Evolutionary conservation across 2,797 vertebrate species (phyloP).

Genomic region (Myiothlypis coronata): DNA sequence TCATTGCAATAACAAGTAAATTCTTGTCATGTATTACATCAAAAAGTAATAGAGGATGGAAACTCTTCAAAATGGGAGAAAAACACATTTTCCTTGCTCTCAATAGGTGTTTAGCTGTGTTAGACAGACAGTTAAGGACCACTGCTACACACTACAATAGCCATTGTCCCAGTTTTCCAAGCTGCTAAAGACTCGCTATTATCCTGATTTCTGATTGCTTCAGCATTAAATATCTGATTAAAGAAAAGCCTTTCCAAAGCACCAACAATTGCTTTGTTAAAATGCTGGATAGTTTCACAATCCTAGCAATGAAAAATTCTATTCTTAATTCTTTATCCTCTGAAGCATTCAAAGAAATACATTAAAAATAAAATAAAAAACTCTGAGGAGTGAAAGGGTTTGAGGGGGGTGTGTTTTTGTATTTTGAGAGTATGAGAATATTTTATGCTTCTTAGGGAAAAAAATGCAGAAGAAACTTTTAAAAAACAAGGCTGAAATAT

Average conservation of each 20-base stretch:
- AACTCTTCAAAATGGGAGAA: neutral
- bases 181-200: neutral
- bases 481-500: neutral
- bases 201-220: neutral
- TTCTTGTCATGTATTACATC: neutral
- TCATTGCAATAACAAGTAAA: neutral
- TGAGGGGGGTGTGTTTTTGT: fast-evolving
- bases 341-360: neutral
- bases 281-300: neutral
- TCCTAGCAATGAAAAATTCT: neutral
- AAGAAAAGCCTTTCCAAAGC: neutral
- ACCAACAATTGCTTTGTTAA: neutral
- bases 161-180: neutral
- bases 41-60: neutral
- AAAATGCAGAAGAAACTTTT: neutral
- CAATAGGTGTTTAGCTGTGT: neutral
- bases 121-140: neutral
- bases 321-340: neutral
- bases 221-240: neutral
- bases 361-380: neutral
- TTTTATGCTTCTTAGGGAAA: neutral
- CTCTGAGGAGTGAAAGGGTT: neutral
- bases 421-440: neutral
- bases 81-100: neutral
- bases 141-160: neutral